phyloP scores from a whole-genome alignment of 2,888 invertebrate genomes.

The Andrena praecox region DNA sequence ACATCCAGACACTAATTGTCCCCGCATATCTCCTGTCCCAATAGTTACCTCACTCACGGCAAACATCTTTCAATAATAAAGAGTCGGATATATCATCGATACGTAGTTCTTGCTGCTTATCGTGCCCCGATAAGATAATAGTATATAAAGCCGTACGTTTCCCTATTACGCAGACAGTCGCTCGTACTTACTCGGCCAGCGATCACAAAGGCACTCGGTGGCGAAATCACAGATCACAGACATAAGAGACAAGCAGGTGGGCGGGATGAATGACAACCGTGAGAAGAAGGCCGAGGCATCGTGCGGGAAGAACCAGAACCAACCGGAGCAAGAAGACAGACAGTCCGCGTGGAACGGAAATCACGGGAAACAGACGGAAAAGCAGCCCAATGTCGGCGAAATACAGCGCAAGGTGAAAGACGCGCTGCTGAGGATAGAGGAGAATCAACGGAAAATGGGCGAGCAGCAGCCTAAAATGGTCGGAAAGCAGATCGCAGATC shows the following conservation, averaged over 20 bases:
- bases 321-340: no score
- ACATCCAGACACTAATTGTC: background rate
- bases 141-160: background rate
- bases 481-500: background rate
- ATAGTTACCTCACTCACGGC: background rate
- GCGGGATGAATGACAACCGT: no score
- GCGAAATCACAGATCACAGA: no score
- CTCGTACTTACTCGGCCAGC: no score
- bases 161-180: background rate
- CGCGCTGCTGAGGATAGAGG: background rate
- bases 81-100: background rate
- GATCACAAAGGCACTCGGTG: background rate
- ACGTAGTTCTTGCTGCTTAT: background rate
- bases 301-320: no score
- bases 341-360: no score
- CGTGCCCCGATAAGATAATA: conserved; percentile 39
- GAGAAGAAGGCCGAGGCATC: no score
- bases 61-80: background rate
- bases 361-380: background rate
- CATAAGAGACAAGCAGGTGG: no score
- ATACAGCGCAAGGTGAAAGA: background rate
- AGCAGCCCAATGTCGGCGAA: background rate
- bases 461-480: background rate
- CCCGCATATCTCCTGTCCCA: background rate
- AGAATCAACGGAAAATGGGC: background rate